Base-by-base conservation (phyloP, 2,113 vertebrate genomes). In the Cathartes aura region DNA sequence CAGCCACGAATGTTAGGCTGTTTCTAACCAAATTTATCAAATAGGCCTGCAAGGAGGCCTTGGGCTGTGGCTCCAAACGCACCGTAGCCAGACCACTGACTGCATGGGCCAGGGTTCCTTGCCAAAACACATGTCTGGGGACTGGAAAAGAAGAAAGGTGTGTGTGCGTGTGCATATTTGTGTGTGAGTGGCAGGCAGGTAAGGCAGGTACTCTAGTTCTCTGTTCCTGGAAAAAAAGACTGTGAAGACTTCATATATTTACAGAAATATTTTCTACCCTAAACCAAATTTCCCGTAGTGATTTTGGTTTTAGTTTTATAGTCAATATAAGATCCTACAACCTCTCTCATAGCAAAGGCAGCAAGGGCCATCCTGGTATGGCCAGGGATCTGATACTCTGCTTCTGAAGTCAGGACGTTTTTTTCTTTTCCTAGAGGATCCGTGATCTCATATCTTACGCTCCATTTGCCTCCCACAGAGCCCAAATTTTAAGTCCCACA, bases 131-230 rank as follows among this genome's bases (percentile, higher is more conserved):
- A 3, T 6, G 27, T 30, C 50, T 12, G 30, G 14, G 43, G 36
- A 70, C 40, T 32, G 68, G 36, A 45, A 56, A 52, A 78, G 50
- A 55, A 38, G 8, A 20, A 50, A 45, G 48, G 29, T 3, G 30
- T 1, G n/a, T 8, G 40, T 14, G 30, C 3, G 1, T 1, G 3
- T 4, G n/a, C 18, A 24, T 2, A 5, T 38, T 38, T 5, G 48
- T 14, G n/a, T 8, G 15, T 12, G 34, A 26, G 50, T 8, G 38
- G 63, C 14, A 92, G 43, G 34, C 40, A 75, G 12, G 14, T 0
- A 68, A 68, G 29, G 40, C 0, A 43, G 27, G 22, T 19, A 67
- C n/a, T 59, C 38, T 22, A 30, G 17, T 30, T 30, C 55, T 62
- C 47, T 72, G 22, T 12, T 76, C 43, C 32, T 29, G 5, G 5